A percentile compares a stretch with the other conserved stretches of the same genome.
Evolutionary conservation across 2,888 invertebrate species (phyloP).

Genomic region (Lordiphosa fenestrarum): DNA sequence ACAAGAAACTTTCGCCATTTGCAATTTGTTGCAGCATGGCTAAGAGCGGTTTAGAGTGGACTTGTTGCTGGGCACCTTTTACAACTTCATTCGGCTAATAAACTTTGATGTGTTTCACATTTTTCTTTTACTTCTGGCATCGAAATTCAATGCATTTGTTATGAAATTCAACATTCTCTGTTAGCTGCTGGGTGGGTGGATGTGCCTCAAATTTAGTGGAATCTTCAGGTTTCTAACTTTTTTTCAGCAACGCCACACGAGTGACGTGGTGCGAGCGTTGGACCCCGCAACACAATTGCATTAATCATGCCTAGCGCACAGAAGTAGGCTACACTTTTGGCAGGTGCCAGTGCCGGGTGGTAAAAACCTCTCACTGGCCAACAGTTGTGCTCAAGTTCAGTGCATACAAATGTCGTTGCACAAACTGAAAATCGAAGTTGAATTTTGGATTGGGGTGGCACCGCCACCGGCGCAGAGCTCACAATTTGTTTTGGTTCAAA

Average conservation of each 20-base stretch:
- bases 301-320: constrained; percentile 57
- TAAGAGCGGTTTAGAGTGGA: constrained; percentile 39
- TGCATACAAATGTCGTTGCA: constrained; percentile 14
- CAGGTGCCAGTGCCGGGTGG: constrained; percentile 1
- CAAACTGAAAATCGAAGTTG: not conserved
- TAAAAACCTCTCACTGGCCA: not conserved
- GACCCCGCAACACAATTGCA: constrained; percentile 26
- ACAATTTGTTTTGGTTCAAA: too few species aligned
- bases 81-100: constrained; percentile 29
- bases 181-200: too few species aligned
- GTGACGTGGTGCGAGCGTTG: too few species aligned
- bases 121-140: constrained; percentile 18
- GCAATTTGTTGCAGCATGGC: constrained; percentile 52
- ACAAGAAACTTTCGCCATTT: constrained; percentile 35
- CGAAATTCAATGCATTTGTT: constrained; percentile 51
- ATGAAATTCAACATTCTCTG: constrained; percentile 26
- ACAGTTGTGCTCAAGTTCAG: constrained; percentile 12
- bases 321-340: constrained; percentile 44
- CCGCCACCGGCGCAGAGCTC: not conserved
- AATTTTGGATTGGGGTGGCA: not conserved
- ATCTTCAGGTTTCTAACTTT: too few species aligned
- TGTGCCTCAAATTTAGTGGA: not conserved
- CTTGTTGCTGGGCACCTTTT: constrained; percentile 16
- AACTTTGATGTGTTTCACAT: constrained; percentile 32
- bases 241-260: too few species aligned